A percentile compares a stretch with the other conserved stretches of the same genome.
Evolutionary conservation across 2,888 invertebrate species (phyloP).

Genomic region (Papilio demoleus): DNA sequence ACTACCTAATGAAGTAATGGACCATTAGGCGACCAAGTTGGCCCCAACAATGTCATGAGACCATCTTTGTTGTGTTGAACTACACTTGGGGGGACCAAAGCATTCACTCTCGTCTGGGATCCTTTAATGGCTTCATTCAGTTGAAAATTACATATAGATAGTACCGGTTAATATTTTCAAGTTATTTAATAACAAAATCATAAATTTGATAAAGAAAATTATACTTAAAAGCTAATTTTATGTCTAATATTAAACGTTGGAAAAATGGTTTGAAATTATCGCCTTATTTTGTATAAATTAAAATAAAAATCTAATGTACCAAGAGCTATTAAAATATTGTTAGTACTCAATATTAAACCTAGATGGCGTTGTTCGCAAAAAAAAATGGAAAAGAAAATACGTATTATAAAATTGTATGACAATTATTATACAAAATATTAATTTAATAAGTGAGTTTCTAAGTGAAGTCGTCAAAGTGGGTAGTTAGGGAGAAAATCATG

Average conservation of each 20-base stretch:
- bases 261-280: too few relatives aligned
- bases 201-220: too few relatives aligned
- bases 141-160: slow-evolving; percentile 22
- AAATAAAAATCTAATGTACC: too few relatives aligned
- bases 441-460: background rate
- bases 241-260: too few relatives aligned
- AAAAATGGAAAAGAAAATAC: too few relatives aligned
- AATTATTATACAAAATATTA: background rate
- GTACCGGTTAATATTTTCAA: background rate
- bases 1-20: slow-evolving; percentile 39
- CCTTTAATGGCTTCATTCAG: slow-evolving; percentile 31
- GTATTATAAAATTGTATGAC: too few relatives aligned
- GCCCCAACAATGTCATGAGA: slow-evolving; percentile 32
- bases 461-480: slow-evolving; percentile 1
- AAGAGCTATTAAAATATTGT: too few relatives aligned
- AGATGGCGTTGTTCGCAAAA: too few relatives aligned
- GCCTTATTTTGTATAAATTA: too few relatives aligned
- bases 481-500: slow-evolving; percentile 25
- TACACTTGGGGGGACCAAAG: slow-evolving; percentile 24
- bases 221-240: too few relatives aligned
- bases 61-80: slow-evolving; percentile 33
- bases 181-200: too few relatives aligned
- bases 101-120: slow-evolving; percentile 30
- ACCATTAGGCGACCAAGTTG: slow-evolving; percentile 35
- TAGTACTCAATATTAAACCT: too few relatives aligned